Conservation (phyloP, 1,140 invertebrate species). For the Hesperophylax magnus region DNA sequence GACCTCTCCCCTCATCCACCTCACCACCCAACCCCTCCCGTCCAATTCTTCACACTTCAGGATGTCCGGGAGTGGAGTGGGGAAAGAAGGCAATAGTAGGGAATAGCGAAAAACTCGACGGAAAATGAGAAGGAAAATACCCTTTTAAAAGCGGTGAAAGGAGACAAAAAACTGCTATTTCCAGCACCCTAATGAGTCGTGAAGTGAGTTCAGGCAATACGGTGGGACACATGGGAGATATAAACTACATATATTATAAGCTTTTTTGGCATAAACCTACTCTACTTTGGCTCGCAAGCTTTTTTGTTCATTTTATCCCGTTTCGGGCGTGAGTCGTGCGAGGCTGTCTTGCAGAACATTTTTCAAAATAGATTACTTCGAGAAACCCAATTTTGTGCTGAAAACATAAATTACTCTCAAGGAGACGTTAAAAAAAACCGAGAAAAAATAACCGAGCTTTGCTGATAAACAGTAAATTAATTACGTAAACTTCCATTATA, state of each 20-base stretch:
- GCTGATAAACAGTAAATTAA: too few relatives aligned
- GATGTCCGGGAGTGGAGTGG: background rate
- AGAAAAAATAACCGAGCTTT: too few relatives aligned
- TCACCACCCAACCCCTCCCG: background rate
- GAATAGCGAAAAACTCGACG: background rate
- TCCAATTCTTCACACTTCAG: too few relatives aligned
- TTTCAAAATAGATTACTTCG: background rate
- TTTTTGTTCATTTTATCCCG: background rate
- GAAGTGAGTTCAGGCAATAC: slow-evolving; percentile 33
- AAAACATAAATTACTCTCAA: too few relatives aligned
- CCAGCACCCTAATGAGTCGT: slow-evolving; percentile 41
- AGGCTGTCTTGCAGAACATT: background rate
- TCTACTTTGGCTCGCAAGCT: background rate
- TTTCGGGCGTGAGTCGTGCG: background rate
- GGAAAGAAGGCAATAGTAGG: background rate
- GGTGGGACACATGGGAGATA: slow-evolving; percentile 31
- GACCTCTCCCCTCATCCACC: background rate
- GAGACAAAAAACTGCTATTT: slow-evolving; percentile 23
- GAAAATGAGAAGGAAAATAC: slow-evolving; percentile 15
- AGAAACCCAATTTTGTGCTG: too few relatives aligned
- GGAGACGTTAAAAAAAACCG: too few relatives aligned
- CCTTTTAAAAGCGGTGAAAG: background rate
- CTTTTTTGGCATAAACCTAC: slow-evolving; percentile 27
- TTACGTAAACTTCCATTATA: too few relatives aligned
- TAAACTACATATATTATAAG: slow-evolving; percentile 17